Conservation (phyloP, 2,113 vertebrate genomes). For the Pygoscelis adeliae region DNA sequence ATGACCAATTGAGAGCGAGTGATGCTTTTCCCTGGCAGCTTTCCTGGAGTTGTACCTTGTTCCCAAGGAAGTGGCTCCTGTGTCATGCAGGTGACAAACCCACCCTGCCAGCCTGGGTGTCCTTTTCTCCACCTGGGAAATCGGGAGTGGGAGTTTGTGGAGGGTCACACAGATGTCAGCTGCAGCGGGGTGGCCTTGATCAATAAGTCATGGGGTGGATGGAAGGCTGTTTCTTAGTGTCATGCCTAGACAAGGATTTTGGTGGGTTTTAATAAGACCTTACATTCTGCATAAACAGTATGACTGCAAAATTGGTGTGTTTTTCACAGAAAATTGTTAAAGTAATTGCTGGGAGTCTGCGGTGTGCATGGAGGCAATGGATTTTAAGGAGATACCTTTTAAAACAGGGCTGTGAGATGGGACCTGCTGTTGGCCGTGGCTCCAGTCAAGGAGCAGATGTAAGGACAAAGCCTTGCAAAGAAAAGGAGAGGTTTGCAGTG, state of each 20-base stretch:
- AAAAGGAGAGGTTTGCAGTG: neutral
- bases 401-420: neutral
- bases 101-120: accelerated
- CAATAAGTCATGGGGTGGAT: accelerated
- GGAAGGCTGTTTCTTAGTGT: neutral
- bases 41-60: accelerated
- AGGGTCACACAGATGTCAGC: neutral
- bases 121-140: neutral
- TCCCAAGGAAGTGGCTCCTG: neutral
- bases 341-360: neutral
- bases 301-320: accelerated
- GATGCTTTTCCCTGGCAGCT: neutral
- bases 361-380: accelerated
- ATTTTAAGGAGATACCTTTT: neutral
- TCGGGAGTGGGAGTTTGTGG: accelerated
- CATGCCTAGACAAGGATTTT: accelerated
- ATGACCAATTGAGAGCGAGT: neutral
- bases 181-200: neutral
- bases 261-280: neutral
- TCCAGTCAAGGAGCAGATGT: neutral
- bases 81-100: neutral
- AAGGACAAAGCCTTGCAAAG: neutral
- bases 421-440: neutral
- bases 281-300: accelerated
- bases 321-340: neutral